Evolutionary conservation across 2,797 vertebrate genomes (phyloP).

Genomic region (Neosilurus mollespiculum): DNA sequence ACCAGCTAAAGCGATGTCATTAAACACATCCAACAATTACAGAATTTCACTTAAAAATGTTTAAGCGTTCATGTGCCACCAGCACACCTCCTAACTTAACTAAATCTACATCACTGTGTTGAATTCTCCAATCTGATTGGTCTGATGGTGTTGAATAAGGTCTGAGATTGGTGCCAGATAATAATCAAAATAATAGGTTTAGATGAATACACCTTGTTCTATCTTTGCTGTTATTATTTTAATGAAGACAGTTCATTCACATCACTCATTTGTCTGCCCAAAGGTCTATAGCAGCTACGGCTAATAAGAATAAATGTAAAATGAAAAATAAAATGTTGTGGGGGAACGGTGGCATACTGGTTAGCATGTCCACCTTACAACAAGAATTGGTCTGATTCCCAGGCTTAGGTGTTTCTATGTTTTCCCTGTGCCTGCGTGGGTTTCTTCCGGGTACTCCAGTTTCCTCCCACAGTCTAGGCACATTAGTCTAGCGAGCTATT

Average conservation of each 20-base stretch:
- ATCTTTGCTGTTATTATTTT: not conserved
- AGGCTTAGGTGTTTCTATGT: no score
- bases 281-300: no score
- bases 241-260: not conserved
- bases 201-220: not conserved
- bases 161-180: not conserved
- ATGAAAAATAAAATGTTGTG: no score
- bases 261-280: no score
- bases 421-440: no score
- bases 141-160: not conserved
- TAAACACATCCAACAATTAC: not conserved
- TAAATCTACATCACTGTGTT: not conserved
- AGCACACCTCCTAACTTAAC: not conserved
- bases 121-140: not conserved
- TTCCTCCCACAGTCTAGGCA: no score
- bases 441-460: no score
- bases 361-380: no score
- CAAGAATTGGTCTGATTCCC: no score
- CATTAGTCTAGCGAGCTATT: no score
- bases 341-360: no score
- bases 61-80: not conserved
- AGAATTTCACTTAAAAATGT: not conserved
- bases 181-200: not conserved
- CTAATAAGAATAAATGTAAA: no score
- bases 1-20: not conserved